Evolutionary conservation across 2,888 invertebrate species (phyloP).

Genomic region (Lathronympha strigana): DNA sequence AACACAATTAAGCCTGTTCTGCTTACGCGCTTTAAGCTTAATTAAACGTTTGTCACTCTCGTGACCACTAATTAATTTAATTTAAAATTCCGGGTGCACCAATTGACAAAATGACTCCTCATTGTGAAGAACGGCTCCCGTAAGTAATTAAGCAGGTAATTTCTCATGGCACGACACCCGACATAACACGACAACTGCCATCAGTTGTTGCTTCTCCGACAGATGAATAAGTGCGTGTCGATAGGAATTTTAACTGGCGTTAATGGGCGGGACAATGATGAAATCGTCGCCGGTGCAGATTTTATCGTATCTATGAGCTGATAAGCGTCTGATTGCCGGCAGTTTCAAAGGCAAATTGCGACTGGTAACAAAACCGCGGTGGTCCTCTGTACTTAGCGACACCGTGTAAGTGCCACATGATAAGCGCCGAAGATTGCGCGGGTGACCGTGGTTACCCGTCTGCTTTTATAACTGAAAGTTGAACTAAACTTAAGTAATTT

Average conservation of each 20-base stretch:
- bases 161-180: conserved; percentile 64
- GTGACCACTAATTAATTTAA: conserved; percentile 42
- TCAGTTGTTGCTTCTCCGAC: conserved; percentile 61
- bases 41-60: conserved; percentile 39
- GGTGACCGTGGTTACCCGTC: background rate
- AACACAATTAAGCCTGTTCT: conserved; percentile 16
- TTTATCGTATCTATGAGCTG: conserved; percentile 74
- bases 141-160: conserved; percentile 74
- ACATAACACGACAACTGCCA: conserved; percentile 55
- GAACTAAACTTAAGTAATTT: no score
- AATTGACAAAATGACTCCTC: conserved; percentile 46
- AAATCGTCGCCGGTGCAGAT: conserved; percentile 73
- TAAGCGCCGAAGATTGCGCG: conserved; percentile 15
- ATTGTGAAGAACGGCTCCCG: conserved; percentile 44
- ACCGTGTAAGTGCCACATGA: conserved; percentile 23
- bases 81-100: conserved; percentile 47
- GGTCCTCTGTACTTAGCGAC: conserved; percentile 52
- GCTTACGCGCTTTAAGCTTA: conserved; percentile 12
- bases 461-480: no score
- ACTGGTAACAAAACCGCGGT: conserved; percentile 64
- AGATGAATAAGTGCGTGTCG: conserved; percentile 82
- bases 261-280: conserved; percentile 82
- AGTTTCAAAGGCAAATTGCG: conserved; percentile 81
- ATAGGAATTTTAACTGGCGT: conserved; percentile 81
- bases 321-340: conserved; percentile 75